These are phyloP conservation scores for Diorhabda sublineata DNA, from an alignment of 1,140 invertebrate genomes.

Conservation along the genomic window DNA sequence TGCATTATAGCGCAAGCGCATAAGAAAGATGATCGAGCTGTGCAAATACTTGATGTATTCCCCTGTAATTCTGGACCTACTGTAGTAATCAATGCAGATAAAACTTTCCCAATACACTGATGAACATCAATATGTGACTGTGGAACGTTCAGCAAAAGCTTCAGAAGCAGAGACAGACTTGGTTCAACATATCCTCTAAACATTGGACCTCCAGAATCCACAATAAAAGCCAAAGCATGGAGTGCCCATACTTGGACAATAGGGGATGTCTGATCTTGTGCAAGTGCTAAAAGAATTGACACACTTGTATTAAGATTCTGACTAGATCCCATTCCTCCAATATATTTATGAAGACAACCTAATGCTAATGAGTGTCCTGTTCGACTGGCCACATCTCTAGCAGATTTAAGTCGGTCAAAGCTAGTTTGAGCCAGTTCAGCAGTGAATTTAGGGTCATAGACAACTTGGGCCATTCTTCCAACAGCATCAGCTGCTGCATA, in stretches of 20 bases:
- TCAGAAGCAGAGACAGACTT: slow-evolving; percentile 81
- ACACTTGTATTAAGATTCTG: slow-evolving; percentile 91
- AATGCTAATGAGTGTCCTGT: slow-evolving; percentile 91
- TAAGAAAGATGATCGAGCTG: slow-evolving; percentile 73
- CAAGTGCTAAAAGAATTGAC: slow-evolving; percentile 87
- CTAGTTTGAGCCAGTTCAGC: slow-evolving; percentile 86
- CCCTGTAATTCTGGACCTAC: slow-evolving; percentile 96
- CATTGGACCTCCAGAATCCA: slow-evolving; percentile 97
- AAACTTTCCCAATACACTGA: slow-evolving; percentile 89
- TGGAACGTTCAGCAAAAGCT: slow-evolving; percentile 83
- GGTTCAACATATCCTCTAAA: slow-evolving; percentile 96
- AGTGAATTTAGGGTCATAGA: slow-evolving; percentile 80
- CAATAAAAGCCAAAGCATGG: slow-evolving; percentile 91
- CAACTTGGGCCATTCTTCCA: slow-evolving; percentile 84
- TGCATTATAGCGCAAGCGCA: slow-evolving; percentile 91
- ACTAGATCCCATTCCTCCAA: slow-evolving; percentile 85
- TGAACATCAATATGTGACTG: slow-evolving; percentile 89
- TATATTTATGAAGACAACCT: slow-evolving; percentile 86
- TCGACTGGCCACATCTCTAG: slow-evolving; percentile 80
- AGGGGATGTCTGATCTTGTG: slow-evolving; percentile 86
- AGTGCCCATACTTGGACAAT: slow-evolving; percentile 95
- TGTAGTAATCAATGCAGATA: slow-evolving; percentile 93
- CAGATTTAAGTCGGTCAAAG: slow-evolving; percentile 84
- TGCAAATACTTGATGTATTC: slow-evolving; percentile 67
- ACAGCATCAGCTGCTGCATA: slow-evolving; percentile 87